Base-by-base conservation (phyloP, 2,113 vertebrate genomes). In the Ptilorrhoa leucosticta region DNA sequence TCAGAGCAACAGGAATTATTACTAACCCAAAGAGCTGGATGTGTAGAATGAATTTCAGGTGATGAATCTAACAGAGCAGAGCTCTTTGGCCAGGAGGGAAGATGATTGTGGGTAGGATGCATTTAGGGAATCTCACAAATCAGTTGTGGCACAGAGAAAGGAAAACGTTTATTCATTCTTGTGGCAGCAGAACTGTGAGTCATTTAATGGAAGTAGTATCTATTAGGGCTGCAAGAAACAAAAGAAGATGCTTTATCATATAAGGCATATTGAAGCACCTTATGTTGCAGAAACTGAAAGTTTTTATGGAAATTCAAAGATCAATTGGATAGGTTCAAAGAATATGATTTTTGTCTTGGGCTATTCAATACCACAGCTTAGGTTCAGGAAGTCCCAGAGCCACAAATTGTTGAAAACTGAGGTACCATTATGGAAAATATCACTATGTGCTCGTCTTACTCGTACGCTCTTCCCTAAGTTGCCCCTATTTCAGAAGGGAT, bases 391-490 rank as follows among this genome's bases (percentile, higher is more conserved):
- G 51, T 75, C 42, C 27, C 57, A 68, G 60, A 87, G 42, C 16
- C 82, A 66, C 54, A 81, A 78, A 63, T 54, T 21, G 14, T 9
- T 75, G 70, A 63, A 81, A 89, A 64, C 33, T 13, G 30, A 78
- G 39, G 64, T 56, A 58, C 50, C 16, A 19, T 66, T 73, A 45
- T 45, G 50, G 45, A 45, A 76, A 78, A 14, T 83, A 31, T 30
- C 42, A 26, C 27, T 84, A 3, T 14, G 15, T 40, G 56, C 64
- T 91, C 7, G 0, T 71, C 30, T 75, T 61, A 58, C 30, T 75
- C 4, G 3, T 42, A 54, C 0, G 0, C 14, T 58, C 47, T 73
- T 87, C 44, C 26, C 1, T 8, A 64, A 26, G 30, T 69, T 57
- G 27, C 28, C 37, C 16, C 20, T 20, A 4, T 54, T 88, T 85